These are phyloP conservation scores for Dendrophyllia cribrosa DNA, from an alignment of 64 coral and sea anemone species.

Conservation along the genomic window DNA sequence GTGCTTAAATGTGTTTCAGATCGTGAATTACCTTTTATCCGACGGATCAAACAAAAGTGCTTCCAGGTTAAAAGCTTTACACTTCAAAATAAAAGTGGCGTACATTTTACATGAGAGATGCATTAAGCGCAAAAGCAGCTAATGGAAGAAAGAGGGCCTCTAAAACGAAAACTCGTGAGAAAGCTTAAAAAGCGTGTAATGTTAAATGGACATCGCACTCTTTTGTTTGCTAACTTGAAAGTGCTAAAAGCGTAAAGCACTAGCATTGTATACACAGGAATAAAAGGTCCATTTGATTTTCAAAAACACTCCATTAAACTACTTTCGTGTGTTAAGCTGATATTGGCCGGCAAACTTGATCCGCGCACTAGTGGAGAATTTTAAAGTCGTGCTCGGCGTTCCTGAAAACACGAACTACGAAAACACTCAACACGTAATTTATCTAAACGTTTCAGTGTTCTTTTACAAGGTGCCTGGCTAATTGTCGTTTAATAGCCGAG, in stretches of 20 bases:
- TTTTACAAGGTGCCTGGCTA: constrained; percentile 12
- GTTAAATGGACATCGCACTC: constrained; percentile 48
- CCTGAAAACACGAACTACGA: neutral
- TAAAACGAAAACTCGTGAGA: constrained; percentile 21
- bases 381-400: neutral
- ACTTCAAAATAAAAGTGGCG: constrained; percentile 33
- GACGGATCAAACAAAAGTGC: constrained; percentile 9
- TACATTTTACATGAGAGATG: constrained; percentile 11
- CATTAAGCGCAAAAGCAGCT: constrained; percentile 26
- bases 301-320: constrained; percentile 50
- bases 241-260: constrained; percentile 59
- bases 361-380: neutral
- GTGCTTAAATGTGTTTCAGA: neutral
- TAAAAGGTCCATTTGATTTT: constrained; percentile 63
- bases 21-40: constrained; percentile 14
- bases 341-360: neutral
- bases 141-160: neutral
- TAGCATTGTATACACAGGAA: constrained; percentile 48
- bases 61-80: constrained; percentile 29
- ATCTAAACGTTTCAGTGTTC: constrained; percentile 15
- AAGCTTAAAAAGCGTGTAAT: constrained; percentile 37
- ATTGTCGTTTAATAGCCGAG: constrained; percentile 41
- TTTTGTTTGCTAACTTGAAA: constrained; percentile 44
- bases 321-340: constrained; percentile 7
- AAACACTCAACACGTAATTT: constrained; percentile 2